Percentiles rank a stretch among this genome's conserved stretches.
Evolutionary conservation across 1,140 invertebrate species (phyloP).

Genomic region (Lethocerus indicus): DNA sequence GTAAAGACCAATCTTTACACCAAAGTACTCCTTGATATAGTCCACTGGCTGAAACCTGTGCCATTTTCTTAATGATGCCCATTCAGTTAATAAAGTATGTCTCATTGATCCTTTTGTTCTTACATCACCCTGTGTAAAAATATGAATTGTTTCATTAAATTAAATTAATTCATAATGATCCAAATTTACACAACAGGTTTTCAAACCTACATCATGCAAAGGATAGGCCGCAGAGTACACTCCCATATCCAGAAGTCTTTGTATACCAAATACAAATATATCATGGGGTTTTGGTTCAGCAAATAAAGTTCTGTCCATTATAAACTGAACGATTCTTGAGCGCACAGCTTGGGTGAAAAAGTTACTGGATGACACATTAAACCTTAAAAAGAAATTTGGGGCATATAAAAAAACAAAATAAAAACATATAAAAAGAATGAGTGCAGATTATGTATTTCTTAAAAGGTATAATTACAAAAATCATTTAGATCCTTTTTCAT

Average conservation of each 20-base stretch:
- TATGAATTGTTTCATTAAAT: constrained; percentile 21
- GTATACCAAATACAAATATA: constrained; percentile 67
- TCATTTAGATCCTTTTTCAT: too few species aligned
- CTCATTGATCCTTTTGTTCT: constrained; percentile 46
- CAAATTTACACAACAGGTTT: constrained; percentile 2
- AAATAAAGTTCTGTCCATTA: constrained; percentile 72
- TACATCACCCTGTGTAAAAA: constrained; percentile 44
- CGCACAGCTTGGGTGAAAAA: constrained; percentile 76
- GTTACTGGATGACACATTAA: constrained; percentile 57
- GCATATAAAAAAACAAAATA: too few species aligned
- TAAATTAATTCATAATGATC: not conserved
- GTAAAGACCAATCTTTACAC: constrained; percentile 82
- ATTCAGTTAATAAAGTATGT: constrained; percentile 65
- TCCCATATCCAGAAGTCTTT: constrained; percentile 53
- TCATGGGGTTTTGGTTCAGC: constrained; percentile 24
- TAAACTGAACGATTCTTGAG: constrained; percentile 78
- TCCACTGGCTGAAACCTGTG: constrained; percentile 78
- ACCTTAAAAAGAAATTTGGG: constrained; percentile 39
- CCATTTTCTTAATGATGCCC: constrained; percentile 65
- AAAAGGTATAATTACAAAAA: too few species aligned
- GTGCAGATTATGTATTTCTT: too few species aligned
- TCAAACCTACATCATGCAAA: constrained; percentile 73
- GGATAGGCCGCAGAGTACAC: constrained; percentile 73
- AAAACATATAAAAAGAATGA: not conserved
- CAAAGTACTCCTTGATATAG: constrained; percentile 74